A percentile compares a stretch with the other conserved stretches of the same genome.
These are phyloP conservation scores for Theonella swinhoei DNA, from an alignment of 37 sponge, comb jelly and placozoan species.

Conservation along the genomic window DNA sequence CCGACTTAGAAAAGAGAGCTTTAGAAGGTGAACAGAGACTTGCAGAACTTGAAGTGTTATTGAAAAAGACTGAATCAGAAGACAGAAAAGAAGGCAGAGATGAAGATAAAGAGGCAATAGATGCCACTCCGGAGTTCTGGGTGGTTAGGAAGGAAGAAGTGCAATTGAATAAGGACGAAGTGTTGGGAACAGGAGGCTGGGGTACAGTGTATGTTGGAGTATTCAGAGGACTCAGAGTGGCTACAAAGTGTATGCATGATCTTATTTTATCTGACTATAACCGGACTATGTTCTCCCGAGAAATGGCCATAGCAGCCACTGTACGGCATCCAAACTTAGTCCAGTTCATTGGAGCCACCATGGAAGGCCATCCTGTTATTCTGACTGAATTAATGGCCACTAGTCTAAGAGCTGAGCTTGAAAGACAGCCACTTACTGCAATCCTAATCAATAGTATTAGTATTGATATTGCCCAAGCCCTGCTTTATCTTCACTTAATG, in stretches of 20 bases:
- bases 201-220: conserved; percentile 50
- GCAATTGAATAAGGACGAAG: neutral
- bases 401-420: conserved; percentile 27
- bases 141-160: too few relatives aligned
- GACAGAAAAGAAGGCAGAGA: too few relatives aligned
- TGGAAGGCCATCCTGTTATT: conserved; percentile 28
- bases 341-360: too few relatives aligned
- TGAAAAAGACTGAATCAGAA: too few relatives aligned
- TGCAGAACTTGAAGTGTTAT: too few relatives aligned
- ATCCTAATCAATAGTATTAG: conserved; percentile 7
- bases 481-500: conserved; percentile 54
- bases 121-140: too few relatives aligned
- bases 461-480: conserved; percentile 42
- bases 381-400: conserved; percentile 63
- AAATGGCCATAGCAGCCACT: conserved; percentile 55
- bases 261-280: conserved; percentile 50
- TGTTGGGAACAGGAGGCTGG: conserved; percentile 52
- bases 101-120: too few relatives aligned
- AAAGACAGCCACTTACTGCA: conserved; percentile 7
- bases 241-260: conserved; percentile 48
- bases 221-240: conserved; percentile 47
- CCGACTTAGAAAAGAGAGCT: too few relatives aligned
- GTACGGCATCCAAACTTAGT: conserved; percentile 60
- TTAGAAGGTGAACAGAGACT: too few relatives aligned
- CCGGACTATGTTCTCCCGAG: conserved; percentile 30